A percentile compares a stretch with the other conserved stretches of the same genome.
These are phyloP conservation scores for Tamandua tetradactyla DNA, from an alignment of 2,797 vertebrate species.

Conservation along the genomic window DNA sequence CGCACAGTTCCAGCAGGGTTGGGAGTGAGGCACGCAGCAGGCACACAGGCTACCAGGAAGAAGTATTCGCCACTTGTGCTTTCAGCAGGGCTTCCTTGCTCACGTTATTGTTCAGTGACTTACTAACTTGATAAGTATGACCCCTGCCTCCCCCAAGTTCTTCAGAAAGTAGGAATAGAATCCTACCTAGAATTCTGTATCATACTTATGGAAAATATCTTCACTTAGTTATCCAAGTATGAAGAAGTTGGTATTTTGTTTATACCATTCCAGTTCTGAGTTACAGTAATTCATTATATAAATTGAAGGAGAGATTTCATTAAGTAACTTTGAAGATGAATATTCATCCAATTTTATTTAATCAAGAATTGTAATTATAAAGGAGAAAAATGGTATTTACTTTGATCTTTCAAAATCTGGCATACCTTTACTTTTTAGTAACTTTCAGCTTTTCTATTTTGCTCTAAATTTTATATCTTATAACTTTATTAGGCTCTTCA, in stretches of 20 bases:
- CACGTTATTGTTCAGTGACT: not conserved
- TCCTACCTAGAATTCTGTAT: not conserved
- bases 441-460: conserved; percentile 46
- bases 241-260: conserved; percentile 3
- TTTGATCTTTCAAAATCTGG: conserved; percentile 62
- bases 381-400: conserved; percentile 61
- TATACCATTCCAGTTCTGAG: conserved; percentile 29
- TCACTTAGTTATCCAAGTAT: conserved; percentile 43
- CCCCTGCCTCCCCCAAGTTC: not conserved
- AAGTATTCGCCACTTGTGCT: not conserved
- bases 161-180: not conserved
- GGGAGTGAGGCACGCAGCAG: not conserved
- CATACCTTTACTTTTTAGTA: conserved; percentile 30
- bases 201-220: not conserved
- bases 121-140: not conserved
- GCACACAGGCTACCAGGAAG: not conserved
- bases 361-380: conserved; percentile 63
- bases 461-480: conserved; percentile 41
- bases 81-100: not conserved
- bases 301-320: conserved; percentile 55
- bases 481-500: conserved; percentile 45
- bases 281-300: conserved; percentile 49
- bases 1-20: not conserved
- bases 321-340: conserved; percentile 39
- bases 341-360: conserved; percentile 16